A percentile compares a stretch with the other conserved stretches of the same genome.
phyloP scores from a whole-genome alignment of 2,797 vertebrate genomes.

The Selene dorsalis region DNA sequence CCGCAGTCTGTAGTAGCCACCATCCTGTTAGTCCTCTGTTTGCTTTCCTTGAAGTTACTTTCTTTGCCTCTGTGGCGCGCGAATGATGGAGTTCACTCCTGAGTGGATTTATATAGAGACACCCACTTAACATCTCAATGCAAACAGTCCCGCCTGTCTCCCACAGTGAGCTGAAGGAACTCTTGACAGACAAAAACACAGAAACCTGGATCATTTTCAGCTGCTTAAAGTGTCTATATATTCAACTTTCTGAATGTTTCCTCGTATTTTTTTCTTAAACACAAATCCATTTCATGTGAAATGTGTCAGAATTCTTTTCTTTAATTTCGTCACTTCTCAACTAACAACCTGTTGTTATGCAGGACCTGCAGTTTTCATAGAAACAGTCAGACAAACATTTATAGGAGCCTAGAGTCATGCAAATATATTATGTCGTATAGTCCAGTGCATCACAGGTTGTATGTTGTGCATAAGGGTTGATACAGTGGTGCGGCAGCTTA shows the following conservation, averaged over 20 bases:
- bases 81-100: conserved; percentile 59
- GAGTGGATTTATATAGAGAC: conserved; percentile 85
- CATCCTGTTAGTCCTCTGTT: conserved; percentile 72
- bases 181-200: conserved; percentile 39
- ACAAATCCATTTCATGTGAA: background rate
- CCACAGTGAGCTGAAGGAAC: conserved; percentile 68
- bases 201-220: background rate
- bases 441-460: background rate
- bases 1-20: conserved; percentile 74
- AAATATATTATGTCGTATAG: too few relatives aligned
- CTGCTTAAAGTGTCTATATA: background rate
- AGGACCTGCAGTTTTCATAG: background rate
- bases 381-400: background rate
- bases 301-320: background rate
- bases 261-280: too few relatives aligned
- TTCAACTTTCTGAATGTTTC: background rate
- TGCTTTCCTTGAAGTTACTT: conserved; percentile 45
- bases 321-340: background rate
- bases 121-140: conserved; percentile 91
- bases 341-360: background rate
- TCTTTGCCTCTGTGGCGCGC: conserved; percentile 22
- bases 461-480: background rate
- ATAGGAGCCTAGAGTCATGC: background rate
- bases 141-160: conserved; percentile 64
- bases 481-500: background rate